These are phyloP conservation scores for Oreochromis grahami DNA, from an alignment of 2,797 vertebrate genomes.

Conservation along the genomic window DNA sequence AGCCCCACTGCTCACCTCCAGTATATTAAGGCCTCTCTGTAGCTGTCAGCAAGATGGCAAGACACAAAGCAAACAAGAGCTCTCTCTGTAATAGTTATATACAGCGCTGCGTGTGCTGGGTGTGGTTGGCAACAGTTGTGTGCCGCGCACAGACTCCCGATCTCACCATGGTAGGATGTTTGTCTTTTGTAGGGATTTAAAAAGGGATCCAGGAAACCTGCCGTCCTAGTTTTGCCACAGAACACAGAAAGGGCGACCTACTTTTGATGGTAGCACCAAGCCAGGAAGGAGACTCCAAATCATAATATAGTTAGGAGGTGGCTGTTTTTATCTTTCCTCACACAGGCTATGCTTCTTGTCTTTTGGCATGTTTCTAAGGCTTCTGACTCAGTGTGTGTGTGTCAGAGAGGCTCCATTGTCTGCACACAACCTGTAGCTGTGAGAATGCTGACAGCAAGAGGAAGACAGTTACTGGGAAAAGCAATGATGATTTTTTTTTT, in stretches of 20 bases:
- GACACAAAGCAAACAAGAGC: conserved; percentile 44
- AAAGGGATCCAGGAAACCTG: conserved; percentile 67
- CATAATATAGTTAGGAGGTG: conserved; percentile 42
- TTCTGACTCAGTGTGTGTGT: conserved; percentile 25
- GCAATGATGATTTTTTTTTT: neutral
- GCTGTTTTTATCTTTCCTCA: conserved; percentile 25
- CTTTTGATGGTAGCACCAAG: conserved; percentile 47
- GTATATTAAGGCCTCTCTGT: conserved; percentile 17
- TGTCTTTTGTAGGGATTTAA: conserved; percentile 71
- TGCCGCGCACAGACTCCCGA: conserved; percentile 35
- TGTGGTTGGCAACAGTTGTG: conserved; percentile 58
- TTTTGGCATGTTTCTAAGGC: conserved; percentile 23
- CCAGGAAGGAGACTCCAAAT: conserved; percentile 56
- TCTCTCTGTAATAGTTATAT: conserved; percentile 56
- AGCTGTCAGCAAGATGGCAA: conserved; percentile 54
- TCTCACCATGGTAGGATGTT: conserved; percentile 60
- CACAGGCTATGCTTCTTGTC: conserved; percentile 2
- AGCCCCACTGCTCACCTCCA: conserved; percentile 42
- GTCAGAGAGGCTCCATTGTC: conserved; percentile 52
- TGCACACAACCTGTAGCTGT: conserved; percentile 39
- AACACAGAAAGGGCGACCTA: conserved; percentile 48
- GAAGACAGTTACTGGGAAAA: neutral
- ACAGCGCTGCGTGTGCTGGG: conserved; percentile 46
- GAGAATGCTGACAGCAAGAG: conserved; percentile 6
- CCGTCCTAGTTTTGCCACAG: conserved; percentile 59